These are phyloP conservation scores for Bettongia penicillata DNA, from an alignment of 2,113 vertebrate genomes.

Conservation along the genomic window DNA sequence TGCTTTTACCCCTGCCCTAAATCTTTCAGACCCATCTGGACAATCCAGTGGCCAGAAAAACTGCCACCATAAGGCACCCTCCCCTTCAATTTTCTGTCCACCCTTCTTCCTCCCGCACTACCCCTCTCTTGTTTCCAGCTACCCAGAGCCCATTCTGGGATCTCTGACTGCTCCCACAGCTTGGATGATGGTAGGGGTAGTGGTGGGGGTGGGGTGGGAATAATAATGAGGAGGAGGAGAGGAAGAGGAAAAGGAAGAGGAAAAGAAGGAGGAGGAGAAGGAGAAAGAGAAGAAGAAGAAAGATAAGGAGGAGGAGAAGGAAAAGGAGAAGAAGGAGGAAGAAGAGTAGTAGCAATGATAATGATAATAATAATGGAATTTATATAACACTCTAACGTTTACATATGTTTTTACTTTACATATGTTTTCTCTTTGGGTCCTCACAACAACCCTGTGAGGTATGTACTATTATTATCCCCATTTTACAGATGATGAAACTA, in stretches of 20 bases:
- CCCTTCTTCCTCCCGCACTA: not conserved
- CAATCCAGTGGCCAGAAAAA: not conserved
- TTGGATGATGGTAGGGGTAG: not conserved
- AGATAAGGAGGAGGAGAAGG: too few species aligned
- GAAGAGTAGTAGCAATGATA: not conserved
- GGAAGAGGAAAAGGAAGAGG: not conserved
- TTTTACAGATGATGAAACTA: not conserved
- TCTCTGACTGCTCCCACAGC: not conserved
- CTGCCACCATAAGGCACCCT: too few species aligned
- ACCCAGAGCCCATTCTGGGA: not conserved
- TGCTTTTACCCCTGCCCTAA: not conserved
- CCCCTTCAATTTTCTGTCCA: not conserved
- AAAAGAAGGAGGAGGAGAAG: too few species aligned
- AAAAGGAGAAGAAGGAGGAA: too few species aligned
- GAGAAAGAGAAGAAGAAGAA: not conserved
- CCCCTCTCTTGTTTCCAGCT: not conserved
- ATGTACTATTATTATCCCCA: not conserved
- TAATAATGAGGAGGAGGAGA: fast-evolving
- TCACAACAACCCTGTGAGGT: not conserved
- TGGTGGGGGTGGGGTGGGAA: too few species aligned
- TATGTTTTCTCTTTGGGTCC: not conserved
- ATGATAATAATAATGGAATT: not conserved
- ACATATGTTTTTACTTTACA: not conserved
- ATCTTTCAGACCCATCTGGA: not conserved
- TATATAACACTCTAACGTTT: not conserved